Percentiles rank a stretch among this genome's conserved stretches.
These are phyloP conservation scores for Propithecus coquereli DNA, from an alignment of 2,113 vertebrate genomes.

Conservation along the genomic window DNA sequence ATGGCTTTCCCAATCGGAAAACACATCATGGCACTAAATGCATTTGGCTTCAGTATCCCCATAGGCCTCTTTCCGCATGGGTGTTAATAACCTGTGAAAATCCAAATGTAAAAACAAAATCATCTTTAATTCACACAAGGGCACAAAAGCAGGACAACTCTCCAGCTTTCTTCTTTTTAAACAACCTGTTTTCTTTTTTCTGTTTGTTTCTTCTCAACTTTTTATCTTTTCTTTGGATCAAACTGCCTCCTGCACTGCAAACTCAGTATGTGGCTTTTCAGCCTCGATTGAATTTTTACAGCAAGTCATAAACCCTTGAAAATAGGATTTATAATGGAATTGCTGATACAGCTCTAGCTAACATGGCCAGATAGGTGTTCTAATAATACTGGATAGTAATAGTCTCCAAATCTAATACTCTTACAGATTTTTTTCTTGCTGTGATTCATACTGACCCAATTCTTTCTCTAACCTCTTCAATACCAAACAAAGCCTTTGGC, in stretches of 20 bases:
- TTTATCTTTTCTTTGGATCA: constrained; percentile 74
- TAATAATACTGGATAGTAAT: constrained; percentile 75
- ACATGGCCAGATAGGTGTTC: constrained; percentile 72
- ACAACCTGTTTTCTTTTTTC: constrained; percentile 41
- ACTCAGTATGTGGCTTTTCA: constrained; percentile 70
- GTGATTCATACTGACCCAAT: constrained; percentile 74
- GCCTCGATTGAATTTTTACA: constrained; percentile 79
- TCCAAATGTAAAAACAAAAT: constrained; percentile 66
- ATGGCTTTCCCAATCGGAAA: not conserved
- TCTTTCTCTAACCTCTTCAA: constrained; percentile 69
- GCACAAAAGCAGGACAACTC: constrained; percentile 22
- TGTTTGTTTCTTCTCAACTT: constrained; percentile 70
- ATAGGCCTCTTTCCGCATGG: constrained; percentile 20
- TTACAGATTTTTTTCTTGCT: constrained; percentile 46
- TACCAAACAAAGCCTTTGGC: constrained; percentile 17
- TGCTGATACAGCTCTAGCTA: constrained; percentile 70
- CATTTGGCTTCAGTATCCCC: constrained; percentile 51
- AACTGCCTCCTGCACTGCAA: constrained; percentile 51
- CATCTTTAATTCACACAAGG: constrained; percentile 68
- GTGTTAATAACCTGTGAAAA: constrained; percentile 71
- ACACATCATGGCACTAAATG: constrained; percentile 40
- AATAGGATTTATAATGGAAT: constrained; percentile 83
- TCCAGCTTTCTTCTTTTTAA: constrained; percentile 60
- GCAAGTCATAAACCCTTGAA: constrained; percentile 80
- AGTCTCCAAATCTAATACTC: constrained; percentile 75